Evolutionary conservation across 64 coral and sea anemone genomes (phyloP).

Genomic region (Cladopsammia gracilis): DNA sequence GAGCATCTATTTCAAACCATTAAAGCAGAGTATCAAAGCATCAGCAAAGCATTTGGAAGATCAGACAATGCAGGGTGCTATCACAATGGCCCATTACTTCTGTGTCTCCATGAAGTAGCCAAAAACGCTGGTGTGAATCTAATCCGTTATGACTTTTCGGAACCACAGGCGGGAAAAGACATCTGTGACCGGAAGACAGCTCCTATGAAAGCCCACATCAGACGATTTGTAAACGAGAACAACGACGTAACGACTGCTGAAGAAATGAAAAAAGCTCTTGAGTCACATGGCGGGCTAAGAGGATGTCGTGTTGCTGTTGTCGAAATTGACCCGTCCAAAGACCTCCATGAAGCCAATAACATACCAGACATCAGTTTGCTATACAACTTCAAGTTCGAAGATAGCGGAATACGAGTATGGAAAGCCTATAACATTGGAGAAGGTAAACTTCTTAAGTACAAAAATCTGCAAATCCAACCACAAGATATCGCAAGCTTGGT

Average conservation of each 20-base stretch:
- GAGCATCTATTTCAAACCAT: slow-evolving; percentile 49
- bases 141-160: slow-evolving; percentile 27
- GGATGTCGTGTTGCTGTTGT: slow-evolving; percentile 20
- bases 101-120: background rate
- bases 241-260: slow-evolving; percentile 4
- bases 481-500: background rate
- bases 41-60: background rate
- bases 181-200: slow-evolving; percentile 46
- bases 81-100: slow-evolving; percentile 34
- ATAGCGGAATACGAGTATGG: slow-evolving; percentile 8
- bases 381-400: slow-evolving; percentile 7
- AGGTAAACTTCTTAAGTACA: background rate
- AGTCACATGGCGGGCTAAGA: slow-evolving; percentile 41
- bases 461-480: background rate
- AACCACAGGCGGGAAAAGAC: slow-evolving; percentile 28
- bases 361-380: slow-evolving; percentile 8
- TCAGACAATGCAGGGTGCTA: slow-evolving; percentile 53
- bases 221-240: slow-evolving; percentile 46
- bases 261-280: slow-evolving; percentile 40
- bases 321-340: background rate
- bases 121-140: background rate
- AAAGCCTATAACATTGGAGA: background rate
- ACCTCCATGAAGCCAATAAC: background rate
- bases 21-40: background rate
- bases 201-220: slow-evolving; percentile 35